These are phyloP conservation scores for Apolygus lucorum DNA, from an alignment of 1,140 invertebrate genomes.

Conservation along the genomic window DNA sequence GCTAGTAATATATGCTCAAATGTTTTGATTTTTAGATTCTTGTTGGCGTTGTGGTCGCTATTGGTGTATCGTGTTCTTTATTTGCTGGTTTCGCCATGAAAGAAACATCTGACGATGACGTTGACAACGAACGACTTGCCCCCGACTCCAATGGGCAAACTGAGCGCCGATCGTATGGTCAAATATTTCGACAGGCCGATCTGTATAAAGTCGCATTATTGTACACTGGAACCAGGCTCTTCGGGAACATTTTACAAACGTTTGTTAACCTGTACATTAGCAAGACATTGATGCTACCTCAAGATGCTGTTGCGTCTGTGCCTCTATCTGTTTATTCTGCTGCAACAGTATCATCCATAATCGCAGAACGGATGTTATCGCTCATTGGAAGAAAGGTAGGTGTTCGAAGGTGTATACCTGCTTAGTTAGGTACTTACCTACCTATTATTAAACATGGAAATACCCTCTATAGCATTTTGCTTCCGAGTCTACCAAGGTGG, in stretches of 20 bases:
- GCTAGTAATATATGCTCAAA: too few species aligned
- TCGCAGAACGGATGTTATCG: background rate
- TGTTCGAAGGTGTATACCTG: too few species aligned
- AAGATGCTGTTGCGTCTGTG: background rate
- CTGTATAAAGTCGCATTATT: background rate
- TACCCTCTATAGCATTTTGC: too few species aligned
- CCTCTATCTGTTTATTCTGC: background rate
- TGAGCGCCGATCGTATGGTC: background rate
- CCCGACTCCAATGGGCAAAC: background rate
- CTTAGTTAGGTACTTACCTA: too few species aligned
- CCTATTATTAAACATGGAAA: too few species aligned
- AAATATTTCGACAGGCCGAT: background rate
- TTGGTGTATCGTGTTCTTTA: background rate
- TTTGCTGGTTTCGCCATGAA: constrained; percentile 2
- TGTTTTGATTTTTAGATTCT: background rate
- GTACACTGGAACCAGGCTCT: background rate
- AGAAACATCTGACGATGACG: background rate
- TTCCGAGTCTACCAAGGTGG: too few species aligned
- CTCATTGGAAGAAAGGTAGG: background rate
- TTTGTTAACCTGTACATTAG: background rate
- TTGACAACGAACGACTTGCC: background rate
- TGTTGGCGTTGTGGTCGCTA: background rate
- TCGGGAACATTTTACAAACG: constrained; percentile 2
- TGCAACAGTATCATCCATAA: background rate
- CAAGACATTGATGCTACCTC: background rate